Percentiles rank a stretch among this genome's conserved stretches.
These are phyloP conservation scores for Crotalus helleri DNA, from an alignment of 2,113 vertebrate species.

Conservation along the genomic window DNA sequence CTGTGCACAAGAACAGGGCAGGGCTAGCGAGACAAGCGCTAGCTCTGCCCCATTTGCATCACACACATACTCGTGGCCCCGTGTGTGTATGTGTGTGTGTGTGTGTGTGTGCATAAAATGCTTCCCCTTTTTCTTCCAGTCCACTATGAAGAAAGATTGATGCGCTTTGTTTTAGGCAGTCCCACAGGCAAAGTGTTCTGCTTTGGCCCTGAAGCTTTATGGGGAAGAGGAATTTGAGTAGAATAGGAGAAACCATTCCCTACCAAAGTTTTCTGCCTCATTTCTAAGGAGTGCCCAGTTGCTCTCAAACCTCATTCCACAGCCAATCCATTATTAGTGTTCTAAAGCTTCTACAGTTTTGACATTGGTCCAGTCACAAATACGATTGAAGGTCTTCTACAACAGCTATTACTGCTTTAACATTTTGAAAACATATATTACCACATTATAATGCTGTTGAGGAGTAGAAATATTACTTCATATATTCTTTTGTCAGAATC, in stretches of 20 bases:
- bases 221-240: not conserved
- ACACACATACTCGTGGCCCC: too few relatives aligned
- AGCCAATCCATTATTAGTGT: not conserved
- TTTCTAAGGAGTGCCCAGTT: not conserved
- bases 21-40: too few relatives aligned
- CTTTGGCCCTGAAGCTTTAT: not conserved
- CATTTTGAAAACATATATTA: not conserved
- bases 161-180: not conserved
- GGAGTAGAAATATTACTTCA: not conserved
- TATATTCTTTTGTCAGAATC: not conserved
- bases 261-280: not conserved
- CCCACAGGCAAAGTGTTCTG: not conserved
- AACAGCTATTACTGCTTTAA: constrained; percentile 15
- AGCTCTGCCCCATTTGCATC: too few relatives aligned
- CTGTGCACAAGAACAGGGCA: too few relatives aligned
- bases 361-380: constrained; percentile 3
- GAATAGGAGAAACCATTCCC: not conserved
- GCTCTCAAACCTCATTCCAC: not conserved
- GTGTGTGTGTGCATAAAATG: too few relatives aligned
- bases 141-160: too few relatives aligned
- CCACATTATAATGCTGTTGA: not conserved
- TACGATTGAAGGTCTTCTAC: not conserved
- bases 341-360: not conserved
- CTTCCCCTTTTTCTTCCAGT: too few relatives aligned
- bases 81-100: too few relatives aligned